phyloP scores from a whole-genome alignment of 2,113 vertebrate species.

The Podiceps cristatus region DNA sequence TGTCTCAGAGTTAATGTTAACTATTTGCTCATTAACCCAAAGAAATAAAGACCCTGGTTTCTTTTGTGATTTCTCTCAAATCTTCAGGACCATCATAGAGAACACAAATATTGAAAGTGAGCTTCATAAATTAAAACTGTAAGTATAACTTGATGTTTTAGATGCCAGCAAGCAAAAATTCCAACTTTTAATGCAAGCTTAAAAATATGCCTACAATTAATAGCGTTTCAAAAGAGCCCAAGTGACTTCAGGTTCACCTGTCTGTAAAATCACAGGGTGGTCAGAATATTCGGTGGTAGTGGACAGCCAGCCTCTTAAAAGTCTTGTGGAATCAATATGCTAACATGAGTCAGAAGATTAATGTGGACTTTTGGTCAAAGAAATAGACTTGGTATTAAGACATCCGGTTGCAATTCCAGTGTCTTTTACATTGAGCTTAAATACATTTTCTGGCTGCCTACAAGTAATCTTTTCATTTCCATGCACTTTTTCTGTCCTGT shows the following conservation, averaged over 20 bases:
- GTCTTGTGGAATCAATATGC: neutral
- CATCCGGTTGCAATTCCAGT: accelerated
- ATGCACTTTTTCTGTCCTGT: neutral
- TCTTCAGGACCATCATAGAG: neutral
- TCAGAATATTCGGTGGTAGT: neutral
- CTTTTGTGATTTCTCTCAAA: slow-evolving; percentile 18
- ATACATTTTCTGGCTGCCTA: neutral
- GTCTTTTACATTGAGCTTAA: neutral
- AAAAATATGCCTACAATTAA: neutral
- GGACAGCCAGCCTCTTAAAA: neutral
- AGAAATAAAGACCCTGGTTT: neutral
- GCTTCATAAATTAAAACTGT: neutral
- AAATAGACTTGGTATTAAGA: neutral
- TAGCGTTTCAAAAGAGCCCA: neutral
- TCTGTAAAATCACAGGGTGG: neutral
- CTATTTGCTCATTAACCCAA: neutral
- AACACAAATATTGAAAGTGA: neutral
- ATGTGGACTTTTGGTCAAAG: neutral
- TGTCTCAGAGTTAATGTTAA: neutral
- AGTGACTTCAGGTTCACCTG: neutral
- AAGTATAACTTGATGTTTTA: neutral
- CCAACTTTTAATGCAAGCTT: neutral
- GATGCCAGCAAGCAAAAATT: neutral
- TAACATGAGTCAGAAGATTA: neutral
- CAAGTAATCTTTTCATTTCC: neutral